Percentiles rank a stretch among this genome's conserved stretches.
phyloP scores from a whole-genome alignment of 2,113 vertebrate species.

The Pithys albifrons region DNA sequence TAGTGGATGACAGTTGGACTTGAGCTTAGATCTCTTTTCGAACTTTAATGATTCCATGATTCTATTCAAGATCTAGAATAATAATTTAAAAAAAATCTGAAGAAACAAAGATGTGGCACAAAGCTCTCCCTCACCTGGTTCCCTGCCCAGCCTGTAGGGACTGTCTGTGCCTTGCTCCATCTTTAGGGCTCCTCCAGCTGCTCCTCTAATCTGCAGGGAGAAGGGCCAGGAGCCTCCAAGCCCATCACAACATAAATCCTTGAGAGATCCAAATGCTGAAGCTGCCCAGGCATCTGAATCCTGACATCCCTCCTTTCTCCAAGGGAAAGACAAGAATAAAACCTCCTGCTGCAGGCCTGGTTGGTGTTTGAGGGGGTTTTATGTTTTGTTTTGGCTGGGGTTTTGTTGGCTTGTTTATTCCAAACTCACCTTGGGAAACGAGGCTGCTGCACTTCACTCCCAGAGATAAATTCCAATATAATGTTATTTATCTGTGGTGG shows the following conservation, averaged over 20 bases:
- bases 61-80: too few species aligned
- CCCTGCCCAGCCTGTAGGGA: background rate
- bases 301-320: background rate
- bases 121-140: background rate
- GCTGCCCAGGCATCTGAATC: background rate
- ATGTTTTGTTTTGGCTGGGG: background rate
- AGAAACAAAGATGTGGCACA: rapidly evolving
- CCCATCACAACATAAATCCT: background rate
- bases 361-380: background rate
- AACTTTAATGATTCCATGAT: too few species aligned
- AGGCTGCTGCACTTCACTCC: background rate
- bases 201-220: background rate
- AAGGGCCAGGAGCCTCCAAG: background rate
- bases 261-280: background rate
- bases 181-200: background rate
- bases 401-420: background rate
- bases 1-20: background rate
- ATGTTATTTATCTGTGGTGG: background rate
- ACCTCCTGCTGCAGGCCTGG: background rate
- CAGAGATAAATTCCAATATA: background rate
- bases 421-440: background rate
- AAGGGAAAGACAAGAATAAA: background rate
- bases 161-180: rapidly evolving
- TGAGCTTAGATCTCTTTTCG: too few species aligned
- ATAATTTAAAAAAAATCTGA: background rate